Evolutionary conservation across 2,113 vertebrate species (phyloP).

Genomic region (Taxidea taxus): DNA sequence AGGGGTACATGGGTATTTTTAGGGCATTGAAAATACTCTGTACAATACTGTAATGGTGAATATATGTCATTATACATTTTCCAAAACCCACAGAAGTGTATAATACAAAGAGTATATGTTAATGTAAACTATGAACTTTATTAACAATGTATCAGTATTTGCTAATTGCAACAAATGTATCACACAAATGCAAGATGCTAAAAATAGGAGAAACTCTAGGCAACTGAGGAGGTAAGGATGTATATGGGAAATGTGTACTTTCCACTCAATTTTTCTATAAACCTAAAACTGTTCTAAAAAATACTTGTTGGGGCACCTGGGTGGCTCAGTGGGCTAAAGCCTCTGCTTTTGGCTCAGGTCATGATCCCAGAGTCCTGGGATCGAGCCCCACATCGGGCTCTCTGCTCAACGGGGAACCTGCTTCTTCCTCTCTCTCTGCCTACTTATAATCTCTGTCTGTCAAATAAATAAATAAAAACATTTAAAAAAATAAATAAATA

Average conservation of each 20-base stretch:
- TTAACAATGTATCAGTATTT: background rate
- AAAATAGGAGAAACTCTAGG: background rate
- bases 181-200: background rate
- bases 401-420: too few species aligned
- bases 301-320: background rate
- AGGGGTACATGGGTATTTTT: background rate
- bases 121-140: background rate
- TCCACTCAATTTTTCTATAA: background rate
- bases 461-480: too few species aligned
- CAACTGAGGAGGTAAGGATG: background rate
- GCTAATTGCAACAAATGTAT: background rate
- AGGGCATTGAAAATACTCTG: background rate
- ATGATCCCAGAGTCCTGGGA: too few species aligned
- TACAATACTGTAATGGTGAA: background rate
- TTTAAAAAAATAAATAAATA: too few species aligned
- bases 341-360: too few species aligned
- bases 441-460: too few species aligned
- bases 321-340: too few species aligned
- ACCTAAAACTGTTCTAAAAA: background rate
- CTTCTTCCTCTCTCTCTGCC: too few species aligned
- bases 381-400: too few species aligned
- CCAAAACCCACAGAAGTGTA: background rate
- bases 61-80: background rate
- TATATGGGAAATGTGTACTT: background rate
- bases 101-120: background rate